These are phyloP conservation scores for Aptenodytes patagonicus DNA, from an alignment of 2,113 vertebrate species.

Conservation along the genomic window DNA sequence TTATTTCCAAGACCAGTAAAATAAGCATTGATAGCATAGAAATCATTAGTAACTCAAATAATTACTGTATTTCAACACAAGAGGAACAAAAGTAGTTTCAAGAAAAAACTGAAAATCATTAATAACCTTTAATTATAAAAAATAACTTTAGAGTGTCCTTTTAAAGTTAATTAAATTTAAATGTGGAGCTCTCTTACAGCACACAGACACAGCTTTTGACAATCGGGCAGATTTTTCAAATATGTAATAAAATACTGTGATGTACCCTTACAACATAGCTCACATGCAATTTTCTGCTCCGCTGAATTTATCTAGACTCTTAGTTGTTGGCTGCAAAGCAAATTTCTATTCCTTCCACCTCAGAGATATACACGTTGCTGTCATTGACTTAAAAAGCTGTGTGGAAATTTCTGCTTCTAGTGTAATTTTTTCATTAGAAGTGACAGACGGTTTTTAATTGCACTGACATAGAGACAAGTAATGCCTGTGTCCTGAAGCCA, in stretches of 20 bases:
- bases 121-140: background rate
- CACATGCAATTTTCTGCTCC: constrained; percentile 70
- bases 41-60: background rate
- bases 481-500: background rate
- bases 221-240: constrained; percentile 26
- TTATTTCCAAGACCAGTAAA: background rate
- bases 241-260: constrained; percentile 42
- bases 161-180: constrained; percentile 50
- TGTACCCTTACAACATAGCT: constrained; percentile 34
- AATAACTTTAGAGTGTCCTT: constrained; percentile 14
- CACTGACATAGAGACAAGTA: background rate
- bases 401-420: constrained; percentile 13
- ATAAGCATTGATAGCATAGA: background rate
- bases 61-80: background rate
- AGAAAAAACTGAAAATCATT: background rate
- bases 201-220: constrained; percentile 3
- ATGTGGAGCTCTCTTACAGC: background rate
- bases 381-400: constrained; percentile 33
- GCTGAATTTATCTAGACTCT: constrained; percentile 56
- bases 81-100: background rate
- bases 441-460: background rate
- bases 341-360: constrained; percentile 45
- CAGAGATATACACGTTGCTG: background rate
- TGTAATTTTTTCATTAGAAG: constrained; percentile 15
- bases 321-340: constrained; percentile 47